Evolutionary conservation across 2,888 invertebrate species (phyloP), one percentile per base, ranked within the genome.

Genomic region (Syrphus vitripennis): DNA sequence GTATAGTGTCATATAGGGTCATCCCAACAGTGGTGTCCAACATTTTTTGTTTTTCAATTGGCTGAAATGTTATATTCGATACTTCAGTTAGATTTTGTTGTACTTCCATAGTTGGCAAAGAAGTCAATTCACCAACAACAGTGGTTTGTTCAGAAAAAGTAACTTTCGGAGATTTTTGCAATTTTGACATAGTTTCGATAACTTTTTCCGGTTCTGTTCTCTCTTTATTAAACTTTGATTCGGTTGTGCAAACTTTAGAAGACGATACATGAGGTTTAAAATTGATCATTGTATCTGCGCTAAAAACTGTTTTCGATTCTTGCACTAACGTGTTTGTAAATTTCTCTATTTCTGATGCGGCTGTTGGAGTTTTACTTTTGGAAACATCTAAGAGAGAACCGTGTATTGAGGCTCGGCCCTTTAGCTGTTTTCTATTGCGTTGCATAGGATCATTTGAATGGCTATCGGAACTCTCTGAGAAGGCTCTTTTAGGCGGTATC

Each of bases 21-120:
- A 91, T 91, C 24, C 89, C 89, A 55, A 91, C 84, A 1, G 91
- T 91, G 1, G 91, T 91, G 70, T 91, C 91, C 24, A 91, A 34
- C 83, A 83, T 80, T 63, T 16, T 70, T 72, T 88, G 61, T 71
- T 77, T 57, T 45, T 65, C 45, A 45, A 19, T 45, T 31, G 82
- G 50, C 75, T 12, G 71, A 1, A 57, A 10, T 31, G 50, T n/a
- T 6, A 48, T 24, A 10, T 7, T 55, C 1, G 75, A 42, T 53
- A 69, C 50, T 34, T 77, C 75, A 10, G 57, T 79, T 12, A 71
- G 14, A 12, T 65, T 45, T 31, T 31, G 45, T 42, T 31, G 19
- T 24, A 63, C 45, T 29, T 77, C 48, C 21, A 70, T 59, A 21
- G 84, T 88, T 21, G 88, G 78, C 12, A 89, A 77, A n/a, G 83